Percentiles rank a stretch among this genome's conserved stretches.
phyloP scores from a whole-genome alignment of 1,140 invertebrate genomes.

The Lasaia peninsularis region DNA sequence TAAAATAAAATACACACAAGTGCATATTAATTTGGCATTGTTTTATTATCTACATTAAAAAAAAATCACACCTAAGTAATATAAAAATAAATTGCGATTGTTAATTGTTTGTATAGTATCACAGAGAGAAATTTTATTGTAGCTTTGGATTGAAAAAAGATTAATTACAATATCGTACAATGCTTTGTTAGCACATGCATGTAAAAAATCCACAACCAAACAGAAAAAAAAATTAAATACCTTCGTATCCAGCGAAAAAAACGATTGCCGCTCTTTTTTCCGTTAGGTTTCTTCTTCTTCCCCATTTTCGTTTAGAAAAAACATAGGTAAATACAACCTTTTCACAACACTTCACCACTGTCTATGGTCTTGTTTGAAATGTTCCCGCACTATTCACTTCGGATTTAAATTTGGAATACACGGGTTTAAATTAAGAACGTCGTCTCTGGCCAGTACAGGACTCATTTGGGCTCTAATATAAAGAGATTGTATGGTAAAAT shows the following conservation, averaged over 20 bases:
- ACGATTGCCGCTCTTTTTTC: conserved; percentile 52
- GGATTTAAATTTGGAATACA: conserved; percentile 31
- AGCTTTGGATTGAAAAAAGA: too few species aligned
- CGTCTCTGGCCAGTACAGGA: conserved; percentile 59
- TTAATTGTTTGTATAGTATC: too few species aligned
- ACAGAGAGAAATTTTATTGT: too few species aligned
- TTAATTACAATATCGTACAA: too few species aligned
- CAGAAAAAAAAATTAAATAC: conserved; percentile 32
- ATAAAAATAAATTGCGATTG: too few species aligned
- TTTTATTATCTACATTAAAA: too few species aligned
- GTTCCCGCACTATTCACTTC: conserved; percentile 29
- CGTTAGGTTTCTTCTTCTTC: conserved; percentile 65
- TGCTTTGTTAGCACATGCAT: not conserved
- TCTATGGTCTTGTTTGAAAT: conserved; percentile 30
- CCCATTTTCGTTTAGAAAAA: conserved; percentile 48
- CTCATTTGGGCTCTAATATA: conserved; percentile 48
- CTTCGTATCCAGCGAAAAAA: conserved; percentile 71
- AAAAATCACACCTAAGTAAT: too few species aligned
- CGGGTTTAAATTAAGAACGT: conserved; percentile 36
- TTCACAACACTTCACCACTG: conserved; percentile 33
- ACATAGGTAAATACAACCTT: conserved; percentile 41
- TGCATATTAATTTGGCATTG: too few species aligned
- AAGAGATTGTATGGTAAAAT: conserved; percentile 18
- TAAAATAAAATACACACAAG: too few species aligned
- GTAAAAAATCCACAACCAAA: not conserved